A percentile compares a stretch with the other conserved stretches of the same genome.
Conservation (phyloP, 2,113 vertebrate genomes). For the Aegotheles bennettii region DNA sequence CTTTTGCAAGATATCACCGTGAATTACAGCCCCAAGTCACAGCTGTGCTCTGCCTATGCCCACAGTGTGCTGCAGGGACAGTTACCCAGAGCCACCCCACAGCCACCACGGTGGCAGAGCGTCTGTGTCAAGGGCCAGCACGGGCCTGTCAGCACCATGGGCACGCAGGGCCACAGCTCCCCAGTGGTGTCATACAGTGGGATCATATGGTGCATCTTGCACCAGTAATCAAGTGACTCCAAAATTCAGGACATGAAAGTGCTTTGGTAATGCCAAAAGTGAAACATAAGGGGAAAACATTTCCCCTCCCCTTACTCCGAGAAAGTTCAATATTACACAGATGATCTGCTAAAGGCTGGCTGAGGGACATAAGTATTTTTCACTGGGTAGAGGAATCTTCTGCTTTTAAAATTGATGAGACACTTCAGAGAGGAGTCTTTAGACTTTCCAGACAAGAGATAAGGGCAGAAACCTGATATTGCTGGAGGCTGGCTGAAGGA, state of each 20-base stretch:
- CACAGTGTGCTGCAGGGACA: not conserved
- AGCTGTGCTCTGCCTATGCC: accelerated
- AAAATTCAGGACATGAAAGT: not conserved
- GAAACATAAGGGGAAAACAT: accelerated
- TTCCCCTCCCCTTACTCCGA: not conserved
- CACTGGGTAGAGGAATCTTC: not conserved
- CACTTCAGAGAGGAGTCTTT: not conserved
- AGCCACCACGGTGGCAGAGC: not conserved
- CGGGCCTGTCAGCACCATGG: not conserved
- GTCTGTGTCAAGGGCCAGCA: not conserved
- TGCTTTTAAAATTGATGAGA: not conserved
- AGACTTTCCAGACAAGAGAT: not conserved
- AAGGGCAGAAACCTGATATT: not conserved
- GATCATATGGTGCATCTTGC: not conserved
- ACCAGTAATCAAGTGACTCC: not conserved
- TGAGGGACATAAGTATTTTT: not conserved
- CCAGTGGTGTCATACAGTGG: accelerated
- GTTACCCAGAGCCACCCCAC: not conserved
- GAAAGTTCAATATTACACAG: not conserved
- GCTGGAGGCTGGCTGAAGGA: not conserved
- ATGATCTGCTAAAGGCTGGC: not conserved
- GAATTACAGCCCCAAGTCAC: not conserved
- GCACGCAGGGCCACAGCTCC: not conserved
- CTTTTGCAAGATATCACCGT: not conserved
- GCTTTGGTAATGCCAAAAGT: not conserved